Base-by-base conservation (phyloP, 1,140 invertebrate genomes). In the Vollenhovia emeryi region DNA sequence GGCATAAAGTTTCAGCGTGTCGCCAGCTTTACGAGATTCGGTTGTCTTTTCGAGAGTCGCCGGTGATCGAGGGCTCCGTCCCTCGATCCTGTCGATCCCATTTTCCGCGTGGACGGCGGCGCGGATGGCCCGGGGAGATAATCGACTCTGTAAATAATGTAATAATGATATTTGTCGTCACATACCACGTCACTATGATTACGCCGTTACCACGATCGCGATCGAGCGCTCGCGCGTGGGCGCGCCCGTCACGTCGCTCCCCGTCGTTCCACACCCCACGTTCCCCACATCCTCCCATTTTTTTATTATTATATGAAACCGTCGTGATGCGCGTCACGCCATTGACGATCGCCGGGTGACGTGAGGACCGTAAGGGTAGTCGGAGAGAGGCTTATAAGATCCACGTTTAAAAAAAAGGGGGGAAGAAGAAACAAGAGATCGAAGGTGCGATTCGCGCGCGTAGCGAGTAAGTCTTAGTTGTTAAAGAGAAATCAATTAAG, bases 111-210 rank as follows among this genome's bases (percentile, higher is more conserved):
- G 89, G 86, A 89, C 88, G 89, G 88, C 71, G 82, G 74, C 66
- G 85, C 80, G 48, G 33, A 60, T 52, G 52, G 87, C 68, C 27
- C 33, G 48, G 18, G 62, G 24, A 80, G 83, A 79, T 88, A 92
- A 91, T 93, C 86, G 91, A 90, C 66, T 92, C 86, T 94, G 93
- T 95, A 94, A 91, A 94, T 95, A 94, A 93, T 94, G 90, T 92
- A 93, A 93, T 89, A 92, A 91, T 91, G 82, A 91, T 80, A 87
- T 74, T 33, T 62, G 71, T 85, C 71, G 24, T 71, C 21, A 40
- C 15, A 40, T n/a, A 50, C n/a, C 33, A 7, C 21, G 62, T 66
- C 78, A 45, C 62, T 36, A 40, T 27, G 33, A 64, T 24, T 15
- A 59, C 36, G 33, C 21, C n/a, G 24, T 69, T 21, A 55, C 15